Percentiles rank a stretch among this genome's conserved stretches.
Conservation (phyloP, 2,113 vertebrate genomes). For the Fukomys damarensis region DNA sequence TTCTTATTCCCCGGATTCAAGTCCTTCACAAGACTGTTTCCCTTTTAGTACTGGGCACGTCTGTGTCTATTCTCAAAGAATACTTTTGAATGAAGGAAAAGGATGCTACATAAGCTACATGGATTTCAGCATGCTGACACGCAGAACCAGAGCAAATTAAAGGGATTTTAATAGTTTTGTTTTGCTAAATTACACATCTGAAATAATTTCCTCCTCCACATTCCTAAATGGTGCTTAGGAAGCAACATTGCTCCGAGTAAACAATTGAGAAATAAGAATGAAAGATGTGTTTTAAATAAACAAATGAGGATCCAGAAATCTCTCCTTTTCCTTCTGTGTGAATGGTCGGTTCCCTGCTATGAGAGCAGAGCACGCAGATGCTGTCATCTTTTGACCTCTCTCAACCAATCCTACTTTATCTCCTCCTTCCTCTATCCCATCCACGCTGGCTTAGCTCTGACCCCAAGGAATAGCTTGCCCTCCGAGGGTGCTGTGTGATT, state of each 20-base stretch:
- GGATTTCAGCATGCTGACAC: background rate
- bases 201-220: background rate
- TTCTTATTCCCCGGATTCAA: conserved; percentile 3
- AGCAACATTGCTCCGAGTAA: background rate
- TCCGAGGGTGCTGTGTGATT: background rate
- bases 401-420: background rate
- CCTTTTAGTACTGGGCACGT: background rate
- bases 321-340: background rate
- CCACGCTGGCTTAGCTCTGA: background rate
- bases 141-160: background rate
- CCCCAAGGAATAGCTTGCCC: background rate
- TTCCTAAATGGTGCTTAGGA: background rate
- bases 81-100: conserved; percentile 19
- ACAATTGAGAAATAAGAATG: background rate
- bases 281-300: conserved; percentile 11
- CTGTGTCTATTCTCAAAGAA: background rate
- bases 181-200: conserved; percentile 18
- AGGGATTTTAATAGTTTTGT: conserved; percentile 13
- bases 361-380: background rate
- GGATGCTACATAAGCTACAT: background rate
- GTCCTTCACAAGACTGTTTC: background rate
- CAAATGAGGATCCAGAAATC: background rate
- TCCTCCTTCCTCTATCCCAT: background rate
- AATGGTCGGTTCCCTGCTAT: background rate
- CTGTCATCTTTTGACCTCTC: background rate